Evolutionary conservation across 2,888 invertebrate species (phyloP).

Genomic region (Catocala fraxini): DNA sequence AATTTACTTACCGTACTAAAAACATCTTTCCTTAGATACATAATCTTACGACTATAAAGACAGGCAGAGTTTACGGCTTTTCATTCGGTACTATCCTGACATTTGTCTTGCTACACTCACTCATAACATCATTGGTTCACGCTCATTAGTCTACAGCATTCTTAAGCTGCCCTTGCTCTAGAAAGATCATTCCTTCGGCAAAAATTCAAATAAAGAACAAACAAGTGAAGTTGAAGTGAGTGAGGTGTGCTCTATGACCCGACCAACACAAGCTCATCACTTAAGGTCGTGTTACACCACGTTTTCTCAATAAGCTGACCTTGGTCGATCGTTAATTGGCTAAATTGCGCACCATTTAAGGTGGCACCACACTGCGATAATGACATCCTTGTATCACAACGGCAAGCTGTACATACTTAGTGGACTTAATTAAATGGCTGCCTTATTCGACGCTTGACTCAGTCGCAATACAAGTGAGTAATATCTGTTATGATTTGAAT

Average conservation of each 20-base stretch:
- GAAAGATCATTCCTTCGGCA: background rate
- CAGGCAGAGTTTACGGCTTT: too few relatives aligned
- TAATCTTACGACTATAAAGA: too few relatives aligned
- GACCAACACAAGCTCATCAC: conserved; percentile 19
- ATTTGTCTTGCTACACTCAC: too few relatives aligned
- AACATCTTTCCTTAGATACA: too few relatives aligned
- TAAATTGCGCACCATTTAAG: conserved; percentile 81
- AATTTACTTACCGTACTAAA: too few relatives aligned
- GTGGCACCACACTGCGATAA: conserved; percentile 67
- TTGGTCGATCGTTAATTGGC: conserved; percentile 73
- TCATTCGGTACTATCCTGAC: too few relatives aligned
- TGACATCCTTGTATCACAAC: conserved; percentile 73
- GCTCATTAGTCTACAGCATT: too few relatives aligned
- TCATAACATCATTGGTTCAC: too few relatives aligned
- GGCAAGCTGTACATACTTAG: conserved; percentile 64
- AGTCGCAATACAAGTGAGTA: conserved; percentile 43
- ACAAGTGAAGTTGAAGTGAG: background rate
- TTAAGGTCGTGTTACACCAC: conserved; percentile 59
- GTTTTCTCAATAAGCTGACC: conserved; percentile 64
- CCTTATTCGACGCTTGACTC: conserved; percentile 53
- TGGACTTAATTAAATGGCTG: conserved; percentile 65
- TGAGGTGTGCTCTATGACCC: conserved; percentile 12
- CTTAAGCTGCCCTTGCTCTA: too few relatives aligned
- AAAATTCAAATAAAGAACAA: background rate
- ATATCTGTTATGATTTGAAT: conserved; percentile 52